phyloP scores from a whole-genome alignment of 2,797 vertebrate species.

The Sebastes steindachneri region DNA sequence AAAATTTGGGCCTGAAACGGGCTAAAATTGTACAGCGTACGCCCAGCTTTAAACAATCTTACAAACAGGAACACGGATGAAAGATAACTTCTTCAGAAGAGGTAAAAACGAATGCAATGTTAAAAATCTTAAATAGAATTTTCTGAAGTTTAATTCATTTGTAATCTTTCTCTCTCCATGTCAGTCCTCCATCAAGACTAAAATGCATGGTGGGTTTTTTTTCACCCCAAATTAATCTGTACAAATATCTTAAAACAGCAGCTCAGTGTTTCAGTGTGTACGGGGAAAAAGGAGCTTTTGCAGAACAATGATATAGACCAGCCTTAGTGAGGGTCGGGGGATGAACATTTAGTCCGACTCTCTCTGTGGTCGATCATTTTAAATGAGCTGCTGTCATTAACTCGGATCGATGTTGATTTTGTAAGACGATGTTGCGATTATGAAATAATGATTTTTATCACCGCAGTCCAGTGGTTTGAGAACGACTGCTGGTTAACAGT shows the following conservation, averaged over 20 bases:
- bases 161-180: neutral
- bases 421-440: neutral
- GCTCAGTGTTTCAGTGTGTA: neutral
- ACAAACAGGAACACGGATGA: neutral
- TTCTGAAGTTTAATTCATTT: neutral
- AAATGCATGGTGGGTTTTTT: neutral
- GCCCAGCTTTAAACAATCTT: neutral
- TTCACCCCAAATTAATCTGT: neutral
- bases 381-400: neutral
- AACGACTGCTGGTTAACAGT: neutral
- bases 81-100: neutral
- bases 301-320: neutral
- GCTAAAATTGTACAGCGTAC: too few species aligned
- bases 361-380: neutral
- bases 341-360: neutral
- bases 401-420: neutral
- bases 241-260: neutral
- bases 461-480: neutral
- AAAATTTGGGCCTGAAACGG: too few species aligned
- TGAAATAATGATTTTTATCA: neutral
- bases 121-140: too few species aligned
- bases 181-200: neutral
- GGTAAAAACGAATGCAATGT: neutral
- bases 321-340: neutral
- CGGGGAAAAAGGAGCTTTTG: neutral